A percentile compares a stretch with the other conserved stretches of the same genome.
Evolutionary conservation across 2,113 vertebrate genomes (phyloP).

Genomic region (Channa maculata): DNA sequence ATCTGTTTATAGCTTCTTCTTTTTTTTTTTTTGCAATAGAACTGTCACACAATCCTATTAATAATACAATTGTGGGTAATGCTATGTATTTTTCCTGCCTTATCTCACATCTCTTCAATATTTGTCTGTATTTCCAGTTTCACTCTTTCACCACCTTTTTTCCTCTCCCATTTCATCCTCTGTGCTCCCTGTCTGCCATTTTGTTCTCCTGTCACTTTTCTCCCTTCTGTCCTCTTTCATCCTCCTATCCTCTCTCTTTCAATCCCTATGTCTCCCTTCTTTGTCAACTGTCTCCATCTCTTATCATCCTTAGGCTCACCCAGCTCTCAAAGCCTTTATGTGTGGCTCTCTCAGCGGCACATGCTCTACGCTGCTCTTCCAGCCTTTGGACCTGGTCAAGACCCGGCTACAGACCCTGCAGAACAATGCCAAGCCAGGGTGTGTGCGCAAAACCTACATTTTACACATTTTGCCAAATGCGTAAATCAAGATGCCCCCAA

Average conservation of each 20-base stretch:
- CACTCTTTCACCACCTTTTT: background rate
- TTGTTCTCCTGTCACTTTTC: background rate
- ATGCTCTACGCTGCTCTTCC: slow-evolving; percentile 95
- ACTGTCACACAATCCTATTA: slow-evolving; percentile 27
- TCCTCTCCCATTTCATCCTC: background rate
- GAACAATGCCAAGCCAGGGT: slow-evolving; percentile 82
- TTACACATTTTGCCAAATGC: background rate
- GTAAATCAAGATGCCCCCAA: background rate
- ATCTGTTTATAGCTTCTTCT: slow-evolving; percentile 19
- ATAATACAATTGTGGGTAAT: no score
- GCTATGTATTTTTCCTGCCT: background rate
- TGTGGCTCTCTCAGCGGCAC: slow-evolving; percentile 96
- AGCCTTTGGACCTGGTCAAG: slow-evolving; percentile 96
- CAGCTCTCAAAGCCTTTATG: slow-evolving; percentile 94
- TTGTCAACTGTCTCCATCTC: background rate
- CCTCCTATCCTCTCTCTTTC: background rate
- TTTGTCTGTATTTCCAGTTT: background rate
- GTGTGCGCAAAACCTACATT: background rate
- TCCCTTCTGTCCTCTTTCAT: background rate
- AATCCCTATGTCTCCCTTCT: background rate
- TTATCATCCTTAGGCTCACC: slow-evolving; percentile 86
- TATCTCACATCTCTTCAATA: background rate
- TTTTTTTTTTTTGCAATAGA: slow-evolving; percentile 6
- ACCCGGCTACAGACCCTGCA: slow-evolving; percentile 92
- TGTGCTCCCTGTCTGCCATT: background rate